These are phyloP conservation scores for Drosophila ezoana DNA, from an alignment of 2,888 invertebrate species.

Conservation along the genomic window DNA sequence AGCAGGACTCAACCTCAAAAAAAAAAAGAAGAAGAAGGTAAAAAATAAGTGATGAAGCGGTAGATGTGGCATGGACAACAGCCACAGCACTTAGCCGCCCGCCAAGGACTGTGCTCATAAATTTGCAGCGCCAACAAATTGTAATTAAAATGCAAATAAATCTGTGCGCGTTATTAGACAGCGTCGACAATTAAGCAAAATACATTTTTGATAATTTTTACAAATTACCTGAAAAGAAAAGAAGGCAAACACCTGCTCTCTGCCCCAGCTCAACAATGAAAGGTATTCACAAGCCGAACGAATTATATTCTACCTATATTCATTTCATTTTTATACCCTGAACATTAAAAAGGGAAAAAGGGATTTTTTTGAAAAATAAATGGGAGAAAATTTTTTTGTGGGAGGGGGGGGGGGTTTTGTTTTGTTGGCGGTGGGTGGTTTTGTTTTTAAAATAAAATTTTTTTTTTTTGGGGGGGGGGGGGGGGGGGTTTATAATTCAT, in stretches of 20 bases:
- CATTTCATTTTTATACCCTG: too few species aligned
- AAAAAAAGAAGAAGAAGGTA: background rate
- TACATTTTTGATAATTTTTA: conserved; percentile 53
- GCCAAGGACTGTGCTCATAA: conserved; percentile 38
- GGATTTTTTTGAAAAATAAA: too few species aligned
- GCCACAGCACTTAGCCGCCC: background rate
- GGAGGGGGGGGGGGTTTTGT: too few species aligned
- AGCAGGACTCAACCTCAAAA: conserved; percentile 41
- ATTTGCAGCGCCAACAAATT: conserved; percentile 58
- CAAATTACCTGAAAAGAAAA: conserved; percentile 46
- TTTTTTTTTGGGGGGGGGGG: too few species aligned
- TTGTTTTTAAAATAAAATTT: too few species aligned
- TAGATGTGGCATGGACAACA: background rate
- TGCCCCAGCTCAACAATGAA: background rate
- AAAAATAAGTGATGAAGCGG: background rate
- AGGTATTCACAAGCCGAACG: conserved; percentile 9
- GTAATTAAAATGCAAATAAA: conserved; percentile 79
- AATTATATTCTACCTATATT: background rate
- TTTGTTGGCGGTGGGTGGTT: too few species aligned
- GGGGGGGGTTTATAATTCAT: too few species aligned
- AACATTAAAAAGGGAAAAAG: too few species aligned
- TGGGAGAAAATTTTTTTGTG: too few species aligned
- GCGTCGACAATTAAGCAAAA: conserved; percentile 37
- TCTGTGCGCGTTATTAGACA: conserved; percentile 58
- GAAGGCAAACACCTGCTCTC: background rate